Conservation (phyloP, 2,888 invertebrate genomes). For the Chaetoderma sp. region DNA sequence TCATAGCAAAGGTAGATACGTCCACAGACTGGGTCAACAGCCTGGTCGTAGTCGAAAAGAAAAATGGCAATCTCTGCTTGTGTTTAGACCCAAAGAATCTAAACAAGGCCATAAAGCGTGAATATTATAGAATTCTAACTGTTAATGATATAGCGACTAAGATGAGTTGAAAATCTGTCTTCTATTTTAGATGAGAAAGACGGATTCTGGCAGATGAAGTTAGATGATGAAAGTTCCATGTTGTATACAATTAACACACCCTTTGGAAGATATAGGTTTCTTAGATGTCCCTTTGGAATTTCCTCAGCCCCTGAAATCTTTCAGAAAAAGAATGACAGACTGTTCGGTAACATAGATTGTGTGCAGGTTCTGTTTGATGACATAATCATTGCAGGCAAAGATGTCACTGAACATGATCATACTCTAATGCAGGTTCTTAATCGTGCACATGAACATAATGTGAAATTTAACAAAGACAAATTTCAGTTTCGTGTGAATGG, state of each 20-base stretch:
- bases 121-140: too few species aligned
- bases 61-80: too few species aligned
- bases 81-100: too few species aligned
- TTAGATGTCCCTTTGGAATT: constrained; percentile 36
- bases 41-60: too few species aligned
- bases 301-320: constrained; percentile 31
- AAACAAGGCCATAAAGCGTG: too few species aligned
- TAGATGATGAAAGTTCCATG: constrained; percentile 31
- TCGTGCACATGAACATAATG: constrained; percentile 20
- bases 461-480: constrained; percentile 37
- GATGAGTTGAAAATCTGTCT: constrained; percentile 31
- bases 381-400: constrained; percentile 32
- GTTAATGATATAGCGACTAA: background rate
- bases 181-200: constrained; percentile 33
- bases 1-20: background rate
- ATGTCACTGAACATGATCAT: constrained; percentile 34
- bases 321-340: constrained; percentile 29
- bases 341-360: too few species aligned
- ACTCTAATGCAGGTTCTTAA: constrained; percentile 31
- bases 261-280: constrained; percentile 26
- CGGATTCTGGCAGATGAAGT: constrained; percentile 36
- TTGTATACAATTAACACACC: constrained; percentile 42
- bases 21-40: too few species aligned
- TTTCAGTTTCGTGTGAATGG: constrained; percentile 19
- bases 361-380: constrained; percentile 36